phyloP scores from a whole-genome alignment of 2,113 vertebrate species.

The Oenanthe oenanthe region DNA sequence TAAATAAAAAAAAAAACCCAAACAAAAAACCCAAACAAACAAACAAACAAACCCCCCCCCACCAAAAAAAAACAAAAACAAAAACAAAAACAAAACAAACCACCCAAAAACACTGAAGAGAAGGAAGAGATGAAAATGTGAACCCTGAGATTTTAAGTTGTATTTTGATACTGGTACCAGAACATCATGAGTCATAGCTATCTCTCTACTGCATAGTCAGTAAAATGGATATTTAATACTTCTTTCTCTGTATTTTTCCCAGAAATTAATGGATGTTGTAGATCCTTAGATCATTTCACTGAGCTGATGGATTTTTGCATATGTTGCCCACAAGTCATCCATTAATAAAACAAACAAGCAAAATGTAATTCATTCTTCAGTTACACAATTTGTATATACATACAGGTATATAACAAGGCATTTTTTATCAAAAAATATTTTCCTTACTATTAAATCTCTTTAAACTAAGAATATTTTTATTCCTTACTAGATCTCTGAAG shows the following conservation, averaged over 20 bases:
- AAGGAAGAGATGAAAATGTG: not conserved
- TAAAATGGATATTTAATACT: not conserved
- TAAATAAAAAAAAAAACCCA: too few species aligned
- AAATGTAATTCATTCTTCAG: not conserved
- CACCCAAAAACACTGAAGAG: accelerated
- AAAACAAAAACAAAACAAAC: too few species aligned
- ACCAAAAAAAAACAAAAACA: too few species aligned
- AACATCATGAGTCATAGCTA: not conserved
- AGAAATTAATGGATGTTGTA: not conserved
- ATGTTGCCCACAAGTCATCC: not conserved
- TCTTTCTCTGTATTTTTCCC: not conserved
- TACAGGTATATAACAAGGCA: not conserved
- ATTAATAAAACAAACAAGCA: not conserved
- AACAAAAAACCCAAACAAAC: too few species aligned
- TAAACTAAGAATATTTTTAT: not conserved
- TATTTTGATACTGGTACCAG: not conserved
- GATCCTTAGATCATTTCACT: not conserved
- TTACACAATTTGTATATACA: not conserved
- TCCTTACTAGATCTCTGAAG: not conserved
- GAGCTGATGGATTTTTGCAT: not conserved
- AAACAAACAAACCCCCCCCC: too few species aligned
- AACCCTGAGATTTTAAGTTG: not conserved
- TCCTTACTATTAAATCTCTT: not conserved
- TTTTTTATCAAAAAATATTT: not conserved
- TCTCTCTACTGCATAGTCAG: not conserved